Conservation (phyloP, 2,888 invertebrate genomes). For the Plebejus anna region DNA sequence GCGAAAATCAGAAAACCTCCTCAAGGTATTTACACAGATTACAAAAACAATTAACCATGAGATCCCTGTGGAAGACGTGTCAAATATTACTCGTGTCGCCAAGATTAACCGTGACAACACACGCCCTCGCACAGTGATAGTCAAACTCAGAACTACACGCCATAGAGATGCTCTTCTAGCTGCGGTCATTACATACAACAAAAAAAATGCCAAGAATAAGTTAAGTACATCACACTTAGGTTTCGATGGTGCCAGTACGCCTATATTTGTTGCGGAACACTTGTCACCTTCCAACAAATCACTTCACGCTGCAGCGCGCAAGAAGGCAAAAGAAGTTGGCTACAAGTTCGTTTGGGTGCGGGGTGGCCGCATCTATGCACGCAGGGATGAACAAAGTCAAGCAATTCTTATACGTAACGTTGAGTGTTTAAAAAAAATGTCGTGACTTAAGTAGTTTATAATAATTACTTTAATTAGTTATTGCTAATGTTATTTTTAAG, state of each 20-base stretch:
- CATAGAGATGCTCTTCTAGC: background rate
- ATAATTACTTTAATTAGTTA: background rate
- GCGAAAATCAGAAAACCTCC: too few relatives aligned
- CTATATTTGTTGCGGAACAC: too few relatives aligned
- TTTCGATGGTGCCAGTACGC: too few relatives aligned
- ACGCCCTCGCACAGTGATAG: background rate
- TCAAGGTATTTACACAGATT: background rate
- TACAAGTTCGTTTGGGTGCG: too few relatives aligned
- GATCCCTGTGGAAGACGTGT: background rate
- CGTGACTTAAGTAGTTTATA: background rate
- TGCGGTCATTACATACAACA: slow-evolving; percentile 4
- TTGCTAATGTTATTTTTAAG: background rate
- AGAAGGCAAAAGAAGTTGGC: too few relatives aligned
- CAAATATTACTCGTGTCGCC: slow-evolving; percentile 28
- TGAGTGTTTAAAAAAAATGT: background rate
- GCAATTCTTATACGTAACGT: too few relatives aligned
- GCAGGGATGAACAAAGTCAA: too few relatives aligned
- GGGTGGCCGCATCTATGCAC: too few relatives aligned
- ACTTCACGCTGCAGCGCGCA: too few relatives aligned
- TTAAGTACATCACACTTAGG: background rate
- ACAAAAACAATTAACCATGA: background rate
- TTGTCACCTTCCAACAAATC: too few relatives aligned
- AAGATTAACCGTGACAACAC: background rate
- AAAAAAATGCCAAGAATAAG: background rate
- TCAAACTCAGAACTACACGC: slow-evolving; percentile 8